Evolutionary conservation across 2,888 invertebrate species (phyloP).

Genomic region (Leptopilina syphax): DNA sequence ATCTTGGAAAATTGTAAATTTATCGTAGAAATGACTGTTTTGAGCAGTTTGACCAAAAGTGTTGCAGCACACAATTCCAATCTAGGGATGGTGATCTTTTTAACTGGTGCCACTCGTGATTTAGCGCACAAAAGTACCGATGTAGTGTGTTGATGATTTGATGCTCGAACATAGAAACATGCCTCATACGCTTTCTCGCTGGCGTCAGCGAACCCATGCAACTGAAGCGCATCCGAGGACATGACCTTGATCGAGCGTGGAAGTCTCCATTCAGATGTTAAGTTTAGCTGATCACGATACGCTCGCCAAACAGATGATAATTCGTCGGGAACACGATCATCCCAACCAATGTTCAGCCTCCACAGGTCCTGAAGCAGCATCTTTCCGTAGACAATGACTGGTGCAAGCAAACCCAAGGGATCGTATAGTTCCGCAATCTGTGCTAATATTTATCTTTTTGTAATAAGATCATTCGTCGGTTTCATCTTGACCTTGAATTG

Average conservation of each 20-base stretch:
- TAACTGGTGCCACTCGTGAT: constrained; percentile 38
- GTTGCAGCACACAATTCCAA: constrained; percentile 17
- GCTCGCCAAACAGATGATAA: background rate
- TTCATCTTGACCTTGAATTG: no score
- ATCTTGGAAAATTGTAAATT: background rate
- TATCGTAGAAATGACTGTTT: constrained; percentile 6
- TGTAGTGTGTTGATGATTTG: background rate
- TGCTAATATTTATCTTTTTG: no score
- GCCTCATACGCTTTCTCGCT: constrained; percentile 37
- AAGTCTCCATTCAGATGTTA: background rate
- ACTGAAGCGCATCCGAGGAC: background rate
- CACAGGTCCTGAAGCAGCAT: no score
- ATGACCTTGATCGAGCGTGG: background rate
- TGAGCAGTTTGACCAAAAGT: constrained; percentile 2
- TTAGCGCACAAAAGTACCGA: constrained; percentile 11
- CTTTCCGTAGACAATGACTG: no score
- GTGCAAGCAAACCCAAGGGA: no score
- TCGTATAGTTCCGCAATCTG: no score
- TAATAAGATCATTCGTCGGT: no score
- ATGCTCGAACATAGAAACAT: constrained; percentile 12
- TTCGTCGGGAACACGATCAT: no score
- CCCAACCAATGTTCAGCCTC: no score
- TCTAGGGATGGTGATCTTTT: constrained; percentile 16
- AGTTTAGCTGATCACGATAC: background rate
- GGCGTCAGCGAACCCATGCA: constrained; percentile 40